phyloP scores from a whole-genome alignment of 2,888 invertebrate genomes.

The Hirtodrosophila trivittata region DNA sequence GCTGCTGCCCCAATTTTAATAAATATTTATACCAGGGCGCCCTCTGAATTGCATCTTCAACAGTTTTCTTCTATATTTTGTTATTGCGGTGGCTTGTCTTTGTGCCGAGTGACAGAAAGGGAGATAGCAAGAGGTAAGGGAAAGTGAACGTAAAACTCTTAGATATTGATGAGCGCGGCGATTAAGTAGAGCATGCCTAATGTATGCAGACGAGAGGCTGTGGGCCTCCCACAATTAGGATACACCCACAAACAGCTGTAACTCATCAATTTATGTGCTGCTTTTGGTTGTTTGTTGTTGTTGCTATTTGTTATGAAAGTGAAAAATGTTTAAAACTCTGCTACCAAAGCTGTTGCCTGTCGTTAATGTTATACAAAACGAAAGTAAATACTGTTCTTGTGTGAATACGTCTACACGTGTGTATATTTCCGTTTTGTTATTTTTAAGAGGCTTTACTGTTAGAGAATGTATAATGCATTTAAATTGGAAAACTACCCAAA shows the following conservation, averaged over 20 bases:
- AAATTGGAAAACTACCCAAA: conserved; percentile 72
- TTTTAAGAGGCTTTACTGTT: conserved; percentile 48
- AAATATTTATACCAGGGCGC: conserved; percentile 51
- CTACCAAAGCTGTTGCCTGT: conserved; percentile 39
- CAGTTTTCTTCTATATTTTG: conserved; percentile 60
- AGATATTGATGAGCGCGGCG: conserved; percentile 61
- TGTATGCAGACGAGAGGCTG: conserved; percentile 34
- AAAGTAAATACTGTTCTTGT: conserved; percentile 45
- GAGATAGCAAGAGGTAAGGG: too few species aligned
- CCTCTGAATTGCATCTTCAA: conserved; percentile 12
- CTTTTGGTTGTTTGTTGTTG: conserved; percentile 36
- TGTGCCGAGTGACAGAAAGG: conserved; percentile 27
- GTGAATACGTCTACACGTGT: conserved; percentile 1
- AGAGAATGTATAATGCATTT: conserved; percentile 74
- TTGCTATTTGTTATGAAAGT: conserved; percentile 45
- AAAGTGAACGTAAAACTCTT: conserved; percentile 51
- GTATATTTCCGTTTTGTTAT: conserved; percentile 33
- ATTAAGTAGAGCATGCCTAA: conserved; percentile 60
- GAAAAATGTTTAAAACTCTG: conserved; percentile 43
- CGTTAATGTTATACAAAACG: conserved; percentile 60
- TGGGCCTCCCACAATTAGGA: conserved; percentile 13
- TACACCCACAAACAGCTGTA: conserved; percentile 31
- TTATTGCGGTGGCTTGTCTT: conserved; percentile 24
- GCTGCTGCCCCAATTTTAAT: conserved; percentile 42
- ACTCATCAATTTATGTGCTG: conserved; percentile 64